Evolutionary conservation across 2,797 vertebrate genomes (phyloP), one percentile per base, ranked within the genome.

Genomic region (Phoeniculus purpureus): DNA sequence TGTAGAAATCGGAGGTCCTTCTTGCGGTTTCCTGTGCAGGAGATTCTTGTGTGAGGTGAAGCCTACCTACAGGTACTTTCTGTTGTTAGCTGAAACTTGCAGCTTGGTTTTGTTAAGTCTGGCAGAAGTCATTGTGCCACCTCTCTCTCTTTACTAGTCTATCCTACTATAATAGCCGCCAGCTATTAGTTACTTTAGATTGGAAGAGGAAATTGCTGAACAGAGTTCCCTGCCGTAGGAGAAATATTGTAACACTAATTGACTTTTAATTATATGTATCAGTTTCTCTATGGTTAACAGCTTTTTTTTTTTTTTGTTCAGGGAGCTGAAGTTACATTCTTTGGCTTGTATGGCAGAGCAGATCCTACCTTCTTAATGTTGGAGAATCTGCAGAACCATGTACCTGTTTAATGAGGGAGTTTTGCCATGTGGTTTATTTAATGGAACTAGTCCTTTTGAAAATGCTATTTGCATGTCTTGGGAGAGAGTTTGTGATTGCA

Each of bases 171-270:
- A 37, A 37, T 37, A 18, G 52, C 34, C 84, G 50, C 52, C 51
- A 71, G 74, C 61, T 89, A 6, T 56, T 87, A 72, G 45, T 72
- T 91, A 27, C 18, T 84, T 87, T 79, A 79, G 32, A 56, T 92
- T 78, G 65, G 48, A 67, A 86, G 67, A 87, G 79, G 76, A 93
- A 94, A 70, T 89, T 55, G 43, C 43, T 78, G 56, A 67, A 64
- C 3, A 4, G 70, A 70, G 45, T 88, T 88, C 61, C 21, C 32
- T 59, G 85, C 81, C 58, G 82, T 82, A 80, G 75, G 61, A 94
- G 88, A 72, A 93, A 88, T 68, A 82, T 22, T 94, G 68, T 90
- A 82, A 72, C 19, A 7, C 58, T 91, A 87, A 92, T 93, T 78
- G 55, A 51, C 55, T 85, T 71, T 88, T 93, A 95, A 95, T 94